Conservation (phyloP, 1,140 invertebrate species). For the Meteorus sp. region DNA sequence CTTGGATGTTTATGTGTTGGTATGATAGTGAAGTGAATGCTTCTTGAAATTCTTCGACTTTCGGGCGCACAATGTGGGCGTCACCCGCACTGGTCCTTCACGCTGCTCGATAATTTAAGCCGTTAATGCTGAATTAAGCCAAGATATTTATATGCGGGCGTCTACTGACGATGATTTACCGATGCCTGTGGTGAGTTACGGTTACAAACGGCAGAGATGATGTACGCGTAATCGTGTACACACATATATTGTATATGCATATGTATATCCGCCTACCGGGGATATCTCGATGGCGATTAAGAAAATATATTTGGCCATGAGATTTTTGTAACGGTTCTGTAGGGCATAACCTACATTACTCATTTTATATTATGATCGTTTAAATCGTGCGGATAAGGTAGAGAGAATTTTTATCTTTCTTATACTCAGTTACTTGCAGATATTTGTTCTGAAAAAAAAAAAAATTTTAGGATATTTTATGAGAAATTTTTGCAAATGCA, state of each 20-base stretch:
- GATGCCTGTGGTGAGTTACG: conserved; percentile 21
- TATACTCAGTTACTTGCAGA: not conserved
- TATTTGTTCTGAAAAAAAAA: too few relatives aligned
- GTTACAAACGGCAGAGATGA: conserved; percentile 1
- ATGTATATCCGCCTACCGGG: too few relatives aligned
- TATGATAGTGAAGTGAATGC: too few relatives aligned
- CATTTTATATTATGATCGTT: not conserved
- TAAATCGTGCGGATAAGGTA: not conserved
- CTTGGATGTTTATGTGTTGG: too few relatives aligned
- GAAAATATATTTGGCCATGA: conserved; percentile 2
- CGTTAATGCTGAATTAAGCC: conserved; percentile 46
- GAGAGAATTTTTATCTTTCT: not conserved
- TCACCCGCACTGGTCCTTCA: conserved; percentile 27
- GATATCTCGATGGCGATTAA: conserved; percentile 13
- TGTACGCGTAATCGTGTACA: too few relatives aligned
- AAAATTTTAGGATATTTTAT: too few relatives aligned
- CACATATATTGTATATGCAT: too few relatives aligned
- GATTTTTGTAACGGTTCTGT: conserved; percentile 6
- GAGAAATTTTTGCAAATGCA: too few relatives aligned
- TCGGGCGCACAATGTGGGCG: conserved; percentile 32
- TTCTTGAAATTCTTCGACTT: not conserved
- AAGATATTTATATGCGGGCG: conserved; percentile 39
- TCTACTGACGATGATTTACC: conserved; percentile 39
- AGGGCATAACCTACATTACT: conserved; percentile 4
- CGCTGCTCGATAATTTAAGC: conserved; percentile 40